Evolutionary conservation across 2,113 vertebrate genomes (phyloP).

Genomic region (Cryptotis parvus): DNA sequence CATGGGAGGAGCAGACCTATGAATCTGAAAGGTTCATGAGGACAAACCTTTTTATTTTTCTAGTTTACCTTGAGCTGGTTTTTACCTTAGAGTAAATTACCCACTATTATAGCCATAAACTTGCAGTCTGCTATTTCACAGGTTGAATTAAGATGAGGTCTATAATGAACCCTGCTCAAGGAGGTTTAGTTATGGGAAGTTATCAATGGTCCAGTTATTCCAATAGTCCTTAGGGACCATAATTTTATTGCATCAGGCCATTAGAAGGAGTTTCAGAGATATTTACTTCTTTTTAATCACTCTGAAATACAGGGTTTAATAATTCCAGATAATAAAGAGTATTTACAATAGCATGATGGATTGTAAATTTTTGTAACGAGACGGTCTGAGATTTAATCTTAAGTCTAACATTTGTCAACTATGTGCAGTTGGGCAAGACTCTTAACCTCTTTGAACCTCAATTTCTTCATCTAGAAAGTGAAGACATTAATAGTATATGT

Average conservation of each 20-base stretch:
- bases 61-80: slow-evolving; percentile 52
- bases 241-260: background rate
- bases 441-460: slow-evolving; percentile 20
- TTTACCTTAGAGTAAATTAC: slow-evolving; percentile 61
- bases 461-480: slow-evolving; percentile 54
- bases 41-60: slow-evolving; percentile 47
- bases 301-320: slow-evolving; percentile 24
- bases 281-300: slow-evolving; percentile 32
- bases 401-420: background rate
- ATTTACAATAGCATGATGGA: slow-evolving; percentile 6
- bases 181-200: slow-evolving; percentile 19
- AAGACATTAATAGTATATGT: background rate
- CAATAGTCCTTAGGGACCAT: background rate
- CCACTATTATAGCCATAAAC: slow-evolving; percentile 48
- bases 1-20: background rate
- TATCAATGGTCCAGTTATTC: slow-evolving; percentile 27
- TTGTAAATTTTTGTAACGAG: slow-evolving; percentile 38
- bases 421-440: background rate
- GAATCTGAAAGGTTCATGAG: background rate
- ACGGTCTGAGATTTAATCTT: slow-evolving; percentile 17
- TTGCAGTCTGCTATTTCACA: slow-evolving; percentile 51
- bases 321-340: slow-evolving; percentile 8
- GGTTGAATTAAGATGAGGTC: slow-evolving; percentile 61
- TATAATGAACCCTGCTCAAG: slow-evolving; percentile 29
- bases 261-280: slow-evolving; percentile 17